Conservation (phyloP, 2,888 invertebrate species). For the Oligia strigilis region DNA sequence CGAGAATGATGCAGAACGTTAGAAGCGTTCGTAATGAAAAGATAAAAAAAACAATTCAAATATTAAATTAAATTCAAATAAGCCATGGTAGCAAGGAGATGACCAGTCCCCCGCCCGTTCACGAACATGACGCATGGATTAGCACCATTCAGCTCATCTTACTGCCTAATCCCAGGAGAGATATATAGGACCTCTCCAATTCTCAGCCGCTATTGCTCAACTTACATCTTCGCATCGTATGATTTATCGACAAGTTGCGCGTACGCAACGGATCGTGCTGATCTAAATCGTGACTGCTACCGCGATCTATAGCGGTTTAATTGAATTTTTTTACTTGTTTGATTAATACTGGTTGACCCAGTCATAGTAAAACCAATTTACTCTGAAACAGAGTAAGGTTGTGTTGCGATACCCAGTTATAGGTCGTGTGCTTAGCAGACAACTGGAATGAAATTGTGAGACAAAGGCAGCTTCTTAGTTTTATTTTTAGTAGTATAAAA, state of each 20-base stretch:
- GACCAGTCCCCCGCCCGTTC: no score
- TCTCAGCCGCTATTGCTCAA: slow-evolving; percentile 37
- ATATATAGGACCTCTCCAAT: slow-evolving; percentile 36
- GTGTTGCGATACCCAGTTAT: not conserved
- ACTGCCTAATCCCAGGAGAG: not conserved
- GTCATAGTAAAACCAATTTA: no score
- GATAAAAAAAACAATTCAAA: no score
- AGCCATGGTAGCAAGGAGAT: no score
- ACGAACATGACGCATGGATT: no score
- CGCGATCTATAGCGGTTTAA: slow-evolving; percentile 45
- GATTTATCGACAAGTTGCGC: slow-evolving; percentile 31
- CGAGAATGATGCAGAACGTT: no score
- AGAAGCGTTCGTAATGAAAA: no score
- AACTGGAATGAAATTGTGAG: not conserved
- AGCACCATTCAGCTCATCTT: no score
- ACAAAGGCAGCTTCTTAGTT: no score
- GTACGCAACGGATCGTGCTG: slow-evolving; percentile 59
- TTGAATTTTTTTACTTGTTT: slow-evolving; percentile 56
- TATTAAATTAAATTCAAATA: no score
- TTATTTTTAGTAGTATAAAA: no score
- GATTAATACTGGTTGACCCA: slow-evolving; percentile 32
- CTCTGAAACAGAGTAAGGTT: not conserved
- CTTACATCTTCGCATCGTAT: slow-evolving; percentile 33
- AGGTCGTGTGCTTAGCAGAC: not conserved
- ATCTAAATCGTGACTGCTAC: slow-evolving; percentile 63